phyloP scores from a whole-genome alignment of 2,113 vertebrate genomes.

The Pelodiscus sinensis region DNA sequence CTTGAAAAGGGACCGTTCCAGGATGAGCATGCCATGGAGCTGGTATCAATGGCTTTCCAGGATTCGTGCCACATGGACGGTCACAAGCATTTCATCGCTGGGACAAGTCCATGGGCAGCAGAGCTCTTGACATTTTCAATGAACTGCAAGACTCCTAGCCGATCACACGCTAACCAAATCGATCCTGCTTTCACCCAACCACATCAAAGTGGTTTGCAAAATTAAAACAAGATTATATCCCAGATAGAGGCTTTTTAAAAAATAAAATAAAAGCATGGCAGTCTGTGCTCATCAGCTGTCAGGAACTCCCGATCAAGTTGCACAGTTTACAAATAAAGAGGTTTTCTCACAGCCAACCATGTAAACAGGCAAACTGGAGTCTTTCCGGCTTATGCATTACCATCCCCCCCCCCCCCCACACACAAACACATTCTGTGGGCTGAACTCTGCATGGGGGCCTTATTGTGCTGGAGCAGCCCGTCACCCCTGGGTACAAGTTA shows the following conservation, averaged over 20 bases:
- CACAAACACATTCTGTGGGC: background rate
- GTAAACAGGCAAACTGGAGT: background rate
- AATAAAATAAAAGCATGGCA: background rate
- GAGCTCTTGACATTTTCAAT: background rate
- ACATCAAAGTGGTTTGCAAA: background rate
- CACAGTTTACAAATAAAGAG: background rate
- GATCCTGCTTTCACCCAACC: background rate
- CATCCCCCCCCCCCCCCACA: background rate
- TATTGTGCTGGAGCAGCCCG: too few relatives aligned
- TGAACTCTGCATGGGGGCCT: background rate
- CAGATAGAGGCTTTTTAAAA: background rate
- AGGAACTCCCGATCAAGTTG: background rate
- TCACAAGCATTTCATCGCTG: rapidly evolving
- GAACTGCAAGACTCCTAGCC: background rate
- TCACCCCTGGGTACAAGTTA: too few relatives aligned
- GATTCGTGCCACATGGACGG: rapidly evolving
- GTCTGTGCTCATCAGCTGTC: background rate
- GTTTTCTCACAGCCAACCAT: background rate
- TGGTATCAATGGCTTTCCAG: background rate
- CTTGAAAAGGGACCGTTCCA: background rate
- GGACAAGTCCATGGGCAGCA: background rate
- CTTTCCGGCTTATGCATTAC: background rate
- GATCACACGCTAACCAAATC: background rate
- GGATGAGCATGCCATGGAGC: background rate
- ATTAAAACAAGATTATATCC: background rate